These are phyloP conservation scores for Cladorhizidae sp. DNA, from an alignment of 37 sponge, comb jelly and placozoan species.

Conservation along the genomic window DNA sequence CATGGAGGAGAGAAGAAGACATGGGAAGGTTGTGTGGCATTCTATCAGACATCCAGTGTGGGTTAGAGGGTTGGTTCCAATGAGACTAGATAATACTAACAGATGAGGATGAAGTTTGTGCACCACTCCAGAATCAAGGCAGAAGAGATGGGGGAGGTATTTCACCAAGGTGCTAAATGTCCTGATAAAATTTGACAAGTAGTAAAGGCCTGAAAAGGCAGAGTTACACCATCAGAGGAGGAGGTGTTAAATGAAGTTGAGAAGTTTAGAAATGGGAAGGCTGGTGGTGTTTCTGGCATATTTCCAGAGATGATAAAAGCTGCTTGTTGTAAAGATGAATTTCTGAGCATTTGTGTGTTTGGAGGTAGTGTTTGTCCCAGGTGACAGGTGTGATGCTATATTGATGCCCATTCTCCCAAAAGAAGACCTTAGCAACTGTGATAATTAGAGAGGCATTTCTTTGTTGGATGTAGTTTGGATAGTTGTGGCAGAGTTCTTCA, in stretches of 20 bases:
- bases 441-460: neutral
- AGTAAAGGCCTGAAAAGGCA: neutral
- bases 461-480: neutral
- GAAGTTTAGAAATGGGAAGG: neutral
- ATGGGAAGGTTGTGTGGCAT: no score
- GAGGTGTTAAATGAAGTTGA: neutral
- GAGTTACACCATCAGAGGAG: neutral
- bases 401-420: neutral
- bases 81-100: no score
- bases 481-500: neutral
- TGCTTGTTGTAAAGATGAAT: neutral
- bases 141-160: neutral
- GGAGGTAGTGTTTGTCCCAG: neutral
- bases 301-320: neutral
- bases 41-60: no score
- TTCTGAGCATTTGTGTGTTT: neutral
- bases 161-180: neutral
- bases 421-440: no score
- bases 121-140: neutral
- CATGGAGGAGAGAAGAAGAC: no score
- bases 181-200: neutral
- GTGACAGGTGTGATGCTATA: neutral
- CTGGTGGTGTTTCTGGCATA: neutral
- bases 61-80: no score
- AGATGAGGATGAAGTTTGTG: no score